Conservation (phyloP, 2,113 vertebrate genomes). For the Choloepus hoffmanni region DNA sequence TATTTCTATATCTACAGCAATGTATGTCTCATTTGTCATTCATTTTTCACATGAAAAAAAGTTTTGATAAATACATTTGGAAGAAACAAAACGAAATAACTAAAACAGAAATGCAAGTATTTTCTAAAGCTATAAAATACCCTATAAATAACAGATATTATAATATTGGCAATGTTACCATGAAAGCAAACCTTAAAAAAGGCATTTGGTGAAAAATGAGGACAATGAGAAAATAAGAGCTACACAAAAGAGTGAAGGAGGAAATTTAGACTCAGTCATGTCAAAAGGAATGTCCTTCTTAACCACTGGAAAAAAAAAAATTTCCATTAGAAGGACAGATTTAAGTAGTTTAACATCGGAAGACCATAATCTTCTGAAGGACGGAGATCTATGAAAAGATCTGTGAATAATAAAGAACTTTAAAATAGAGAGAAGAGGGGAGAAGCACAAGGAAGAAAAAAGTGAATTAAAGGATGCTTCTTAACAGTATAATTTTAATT, state of each 20-base stretch:
- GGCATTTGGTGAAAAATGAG: background rate
- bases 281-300: constrained; percentile 47
- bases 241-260: constrained; percentile 43
- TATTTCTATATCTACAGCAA: background rate
- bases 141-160: constrained; percentile 59
- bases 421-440: constrained; percentile 66
- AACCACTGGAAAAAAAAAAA: background rate
- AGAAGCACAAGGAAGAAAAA: constrained; percentile 49
- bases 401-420: constrained; percentile 62
- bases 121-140: constrained; percentile 62
- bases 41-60: constrained; percentile 50
- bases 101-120: constrained; percentile 45
- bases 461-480: constrained; percentile 28
- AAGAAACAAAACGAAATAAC: constrained; percentile 57
- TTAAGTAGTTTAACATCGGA: constrained; percentile 56
- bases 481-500: constrained; percentile 69
- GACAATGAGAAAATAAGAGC: constrained; percentile 45
- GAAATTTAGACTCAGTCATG: constrained; percentile 20
- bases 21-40: background rate
- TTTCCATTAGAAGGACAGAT: constrained; percentile 34
- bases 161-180: constrained; percentile 30
- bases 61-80: constrained; percentile 53
- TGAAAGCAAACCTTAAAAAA: constrained; percentile 59
- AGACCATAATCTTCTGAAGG: constrained; percentile 51
- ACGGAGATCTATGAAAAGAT: constrained; percentile 66